These are phyloP conservation scores for Apostichopus japonicus DNA, from an alignment of 35 echinoderm and acorn worm genomes.

Conservation along the genomic window DNA sequence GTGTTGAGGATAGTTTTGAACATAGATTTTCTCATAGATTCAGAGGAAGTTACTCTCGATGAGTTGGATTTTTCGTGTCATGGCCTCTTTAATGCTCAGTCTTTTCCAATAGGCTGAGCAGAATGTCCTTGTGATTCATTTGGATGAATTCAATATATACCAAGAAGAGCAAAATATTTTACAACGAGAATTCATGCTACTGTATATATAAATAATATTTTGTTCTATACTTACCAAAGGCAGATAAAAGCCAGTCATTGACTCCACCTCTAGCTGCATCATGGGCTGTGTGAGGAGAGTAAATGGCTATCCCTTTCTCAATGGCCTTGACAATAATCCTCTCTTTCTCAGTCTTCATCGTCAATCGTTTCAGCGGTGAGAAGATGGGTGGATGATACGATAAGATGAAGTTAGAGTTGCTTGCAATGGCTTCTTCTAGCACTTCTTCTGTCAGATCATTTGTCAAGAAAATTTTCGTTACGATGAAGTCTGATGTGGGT, in stretches of 20 bases:
- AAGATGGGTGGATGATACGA: slow-evolving; percentile 97
- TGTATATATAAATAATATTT: no score
- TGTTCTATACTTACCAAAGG: slow-evolving; percentile 16
- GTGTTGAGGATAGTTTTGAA: no score
- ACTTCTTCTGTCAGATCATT: slow-evolving; percentile 92
- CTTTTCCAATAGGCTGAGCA: no score
- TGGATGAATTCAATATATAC: no score
- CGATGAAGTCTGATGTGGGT: slow-evolving; percentile 69
- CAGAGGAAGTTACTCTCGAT: no score
- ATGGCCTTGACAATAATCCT: slow-evolving; percentile 83
- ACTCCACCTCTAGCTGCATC: slow-evolving; percentile 82
- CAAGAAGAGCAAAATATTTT: no score
- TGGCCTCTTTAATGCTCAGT: no score
- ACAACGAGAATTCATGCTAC: no score
- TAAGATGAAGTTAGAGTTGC: slow-evolving; percentile 69
- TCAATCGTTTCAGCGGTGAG: slow-evolving; percentile 75
- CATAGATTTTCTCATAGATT: no score
- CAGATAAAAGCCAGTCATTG: slow-evolving; percentile 76
- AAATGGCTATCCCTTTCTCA: slow-evolving; percentile 82
- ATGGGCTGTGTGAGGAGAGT: slow-evolving; percentile 85
- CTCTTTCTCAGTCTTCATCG: slow-evolving; percentile 75
- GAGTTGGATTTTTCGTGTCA: no score
- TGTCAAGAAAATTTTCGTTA: slow-evolving; percentile 72
- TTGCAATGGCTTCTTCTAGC: slow-evolving; percentile 70
- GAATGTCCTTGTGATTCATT: no score